phyloP scores from a whole-genome alignment of 2,888 invertebrate genomes.

The Xanthostigma xanthostigma region DNA sequence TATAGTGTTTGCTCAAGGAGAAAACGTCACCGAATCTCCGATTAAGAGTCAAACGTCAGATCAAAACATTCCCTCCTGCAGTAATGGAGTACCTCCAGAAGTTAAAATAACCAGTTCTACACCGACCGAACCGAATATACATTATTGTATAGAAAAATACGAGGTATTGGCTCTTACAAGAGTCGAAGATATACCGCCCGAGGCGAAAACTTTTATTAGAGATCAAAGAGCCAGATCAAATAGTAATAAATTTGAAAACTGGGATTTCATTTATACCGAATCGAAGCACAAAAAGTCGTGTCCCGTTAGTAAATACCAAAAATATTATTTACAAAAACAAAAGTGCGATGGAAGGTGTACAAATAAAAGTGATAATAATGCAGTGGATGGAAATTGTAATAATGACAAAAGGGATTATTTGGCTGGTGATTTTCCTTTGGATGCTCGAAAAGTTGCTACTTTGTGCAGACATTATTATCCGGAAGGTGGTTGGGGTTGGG shows the following conservation, averaged over 20 bases:
- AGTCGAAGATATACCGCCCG: slow-evolving; percentile 16
- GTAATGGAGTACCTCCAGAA: background rate
- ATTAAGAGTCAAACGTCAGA: too few relatives aligned
- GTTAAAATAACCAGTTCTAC: slow-evolving; percentile 3
- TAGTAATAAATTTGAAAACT: slow-evolving; percentile 25
- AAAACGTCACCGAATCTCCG: too few relatives aligned
- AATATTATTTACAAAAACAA: slow-evolving; percentile 4
- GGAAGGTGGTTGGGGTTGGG: slow-evolving; percentile 80
- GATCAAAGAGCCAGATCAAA: slow-evolving; percentile 18
- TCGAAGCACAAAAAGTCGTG: slow-evolving; percentile 9
- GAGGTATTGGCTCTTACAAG: slow-evolving; percentile 24
- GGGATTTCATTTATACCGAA: slow-evolving; percentile 26
- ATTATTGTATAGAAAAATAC: slow-evolving; percentile 19
- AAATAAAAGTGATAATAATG: background rate
- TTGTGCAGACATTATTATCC: slow-evolving; percentile 65
- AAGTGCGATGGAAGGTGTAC: slow-evolving; percentile 6
- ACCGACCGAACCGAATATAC: background rate
- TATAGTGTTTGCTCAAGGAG: background rate
- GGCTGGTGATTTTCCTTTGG: slow-evolving; percentile 23
- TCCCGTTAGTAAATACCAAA: slow-evolving; percentile 5
- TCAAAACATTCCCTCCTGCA: too few relatives aligned
- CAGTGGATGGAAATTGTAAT: slow-evolving; percentile 12
- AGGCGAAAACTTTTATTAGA: slow-evolving; percentile 1
- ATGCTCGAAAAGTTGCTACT: slow-evolving; percentile 28
- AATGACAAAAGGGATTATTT: slow-evolving; percentile 16